Conservation (phyloP, 2,888 invertebrate genomes). For the Cosmia pyralina region DNA sequence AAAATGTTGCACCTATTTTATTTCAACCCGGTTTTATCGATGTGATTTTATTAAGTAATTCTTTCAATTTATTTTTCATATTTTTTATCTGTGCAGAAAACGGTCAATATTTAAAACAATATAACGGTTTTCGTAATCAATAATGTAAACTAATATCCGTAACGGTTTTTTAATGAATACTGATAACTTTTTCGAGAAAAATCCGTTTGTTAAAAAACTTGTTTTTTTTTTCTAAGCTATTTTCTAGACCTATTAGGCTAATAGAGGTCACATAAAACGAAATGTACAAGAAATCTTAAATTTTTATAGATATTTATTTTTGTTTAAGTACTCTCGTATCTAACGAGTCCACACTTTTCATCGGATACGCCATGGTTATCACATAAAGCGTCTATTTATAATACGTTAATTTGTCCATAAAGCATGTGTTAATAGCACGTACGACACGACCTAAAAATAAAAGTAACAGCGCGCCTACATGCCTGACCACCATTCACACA, state of each 20-base stretch:
- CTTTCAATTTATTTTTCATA: background rate
- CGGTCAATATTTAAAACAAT: background rate
- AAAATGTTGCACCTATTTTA: slow-evolving; percentile 34
- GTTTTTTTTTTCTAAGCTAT: background rate
- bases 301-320: background rate
- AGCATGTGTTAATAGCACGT: slow-evolving; percentile 60
- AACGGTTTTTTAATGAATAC: slow-evolving; percentile 14
- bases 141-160: background rate
- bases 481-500: slow-evolving; percentile 63
- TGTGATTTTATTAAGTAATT: slow-evolving; percentile 16
- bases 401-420: slow-evolving; percentile 63
- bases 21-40: slow-evolving; percentile 24
- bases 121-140: slow-evolving; percentile 7
- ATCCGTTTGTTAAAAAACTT: background rate
- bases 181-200: background rate
- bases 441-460: slow-evolving; percentile 71
- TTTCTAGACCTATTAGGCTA: background rate
- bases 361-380: slow-evolving; percentile 41
- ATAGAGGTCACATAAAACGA: background rate
- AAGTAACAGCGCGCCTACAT: slow-evolving; percentile 66
- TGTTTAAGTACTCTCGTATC: slow-evolving; percentile 8
- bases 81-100: background rate
- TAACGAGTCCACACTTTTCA: slow-evolving; percentile 34
- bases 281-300: too few relatives aligned
- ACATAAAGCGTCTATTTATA: slow-evolving; percentile 61